Evolutionary conservation across 2,113 vertebrate genomes (phyloP), one percentile per base, ranked within the genome.

Genomic region (Thermophis baileyi): DNA sequence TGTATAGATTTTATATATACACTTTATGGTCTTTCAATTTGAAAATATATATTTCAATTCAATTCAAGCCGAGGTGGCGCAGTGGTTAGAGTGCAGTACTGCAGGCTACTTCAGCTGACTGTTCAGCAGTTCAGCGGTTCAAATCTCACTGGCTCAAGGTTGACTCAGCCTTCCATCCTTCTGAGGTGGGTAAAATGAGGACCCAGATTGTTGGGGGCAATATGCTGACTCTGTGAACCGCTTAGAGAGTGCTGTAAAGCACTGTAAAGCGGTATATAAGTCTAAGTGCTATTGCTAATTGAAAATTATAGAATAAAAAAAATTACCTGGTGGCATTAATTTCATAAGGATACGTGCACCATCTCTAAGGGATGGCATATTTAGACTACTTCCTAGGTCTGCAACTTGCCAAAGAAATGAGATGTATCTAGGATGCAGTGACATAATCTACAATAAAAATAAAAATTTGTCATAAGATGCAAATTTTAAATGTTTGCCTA

Each of bases 391-490:
- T 94, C 99, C 99, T 92, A 99, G 97, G 95, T 99, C 99, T 92
- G 99, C 99, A 95, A 99, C 98, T 98, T 99, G 99, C 99, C 99
- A 99, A 97, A 99, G 98, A 97, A 99, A 99, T 95, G 99, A 99
- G 97, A 99, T 99, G 97, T 99, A 99, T 97, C 99, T 98, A 96
- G 99, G 98, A 97, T 99, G 99, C 96, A 99, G 97, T 57, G 99
- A 99, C 99, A 99, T 99, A 92, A 99, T 99, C 99, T 99, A 97
- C 92, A 97, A 97, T 94, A 96, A 50, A 81, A 96, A 93, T 47
- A 95, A 95, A 55, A 94, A 92, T 1, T 60, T 89, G 53, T 89
- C 16, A 51, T 88, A 53, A 85, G 53, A 49, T 87, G 69, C 3
- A 92, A 90, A 81, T 91, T 87, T 92, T 27, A 69, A 81, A 53